Percentiles rank a stretch among this genome's conserved stretches.
Evolutionary conservation across 2,888 invertebrate species (phyloP).

Genomic region (Drosophila meridionalis): DNA sequence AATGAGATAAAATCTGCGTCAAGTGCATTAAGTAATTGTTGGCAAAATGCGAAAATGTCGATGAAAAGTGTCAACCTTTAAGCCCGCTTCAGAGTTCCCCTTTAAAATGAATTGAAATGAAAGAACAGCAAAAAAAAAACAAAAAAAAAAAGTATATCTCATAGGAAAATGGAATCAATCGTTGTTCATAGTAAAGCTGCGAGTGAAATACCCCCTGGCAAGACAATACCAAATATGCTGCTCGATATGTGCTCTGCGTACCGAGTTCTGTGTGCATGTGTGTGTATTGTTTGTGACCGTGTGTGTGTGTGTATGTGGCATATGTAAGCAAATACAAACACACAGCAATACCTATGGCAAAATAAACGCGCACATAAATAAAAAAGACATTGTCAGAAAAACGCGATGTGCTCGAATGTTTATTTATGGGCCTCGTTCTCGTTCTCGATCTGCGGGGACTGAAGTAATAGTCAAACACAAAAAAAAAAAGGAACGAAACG

Average conservation of each 20-base stretch:
- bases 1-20: not conserved
- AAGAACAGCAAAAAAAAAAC: conserved; percentile 4
- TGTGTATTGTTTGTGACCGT: not conserved
- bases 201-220: conserved; percentile 49
- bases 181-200: conserved; percentile 47
- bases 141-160: conserved; percentile 13
- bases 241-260: conserved; percentile 47
- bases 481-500: not conserved
- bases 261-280: conserved; percentile 17
- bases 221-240: conserved; percentile 60
- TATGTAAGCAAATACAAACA: conserved; percentile 67
- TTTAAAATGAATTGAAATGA: conserved; percentile 22
- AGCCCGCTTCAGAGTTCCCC: conserved; percentile 4
- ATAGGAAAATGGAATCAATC: conserved; percentile 54
- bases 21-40: conserved; percentile 38
- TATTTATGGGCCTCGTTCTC: conserved; percentile 56
- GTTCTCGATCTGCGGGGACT: conserved; percentile 35
- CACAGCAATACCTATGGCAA: conserved; percentile 59
- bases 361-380: conserved; percentile 75
- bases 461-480: conserved; percentile 44
- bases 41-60: conserved; percentile 5
- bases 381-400: conserved; percentile 62
- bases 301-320: conserved; percentile 35
- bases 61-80: conserved; percentile 5
- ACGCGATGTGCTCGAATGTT: conserved; percentile 64